Evolutionary conservation across 2,797 vertebrate genomes (phyloP).

Genomic region (Lithobates sylvaticus): DNA sequence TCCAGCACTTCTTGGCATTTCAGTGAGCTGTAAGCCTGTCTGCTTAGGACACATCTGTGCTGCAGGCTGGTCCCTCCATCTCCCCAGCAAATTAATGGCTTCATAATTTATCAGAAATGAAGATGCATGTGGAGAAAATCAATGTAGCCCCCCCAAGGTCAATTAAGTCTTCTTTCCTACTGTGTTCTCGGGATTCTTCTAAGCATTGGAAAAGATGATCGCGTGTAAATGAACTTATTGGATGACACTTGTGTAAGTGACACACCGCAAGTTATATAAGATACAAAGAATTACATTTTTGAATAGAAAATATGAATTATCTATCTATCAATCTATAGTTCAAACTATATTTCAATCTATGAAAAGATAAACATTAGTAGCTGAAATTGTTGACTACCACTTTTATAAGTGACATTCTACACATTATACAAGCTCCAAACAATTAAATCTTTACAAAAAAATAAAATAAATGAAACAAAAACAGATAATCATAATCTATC

Average conservation of each 20-base stretch:
- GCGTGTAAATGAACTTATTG: conserved; percentile 64
- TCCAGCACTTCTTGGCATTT: conserved; percentile 81
- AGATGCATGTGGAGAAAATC: conserved; percentile 93
- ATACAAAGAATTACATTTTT: too few species aligned
- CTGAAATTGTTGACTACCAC: too few species aligned
- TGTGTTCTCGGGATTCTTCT: conserved; percentile 72
- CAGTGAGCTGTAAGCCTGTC: conserved; percentile 83
- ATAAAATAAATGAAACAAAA: too few species aligned
- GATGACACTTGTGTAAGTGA: conserved; percentile 43
- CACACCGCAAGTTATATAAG: too few species aligned
- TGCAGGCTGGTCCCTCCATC: conserved; percentile 92
- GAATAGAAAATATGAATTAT: neutral
- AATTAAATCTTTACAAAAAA: neutral
- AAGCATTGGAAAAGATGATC: conserved; percentile 65
- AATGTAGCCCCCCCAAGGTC: conserved; percentile 95
- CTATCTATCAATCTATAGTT: neutral
- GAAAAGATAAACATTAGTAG: too few species aligned
- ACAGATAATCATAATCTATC: too few species aligned
- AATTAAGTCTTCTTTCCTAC: conserved; percentile 84
- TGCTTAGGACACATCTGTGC: conserved; percentile 95
- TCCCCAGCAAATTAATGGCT: conserved; percentile 97
- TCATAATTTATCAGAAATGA: conserved; percentile 98
- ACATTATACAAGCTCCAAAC: too few species aligned
- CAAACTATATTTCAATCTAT: neutral
- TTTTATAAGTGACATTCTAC: too few species aligned